Evolutionary conservation across 2,113 vertebrate genomes (phyloP).

Genomic region (Urocitellus parryii): DNA sequence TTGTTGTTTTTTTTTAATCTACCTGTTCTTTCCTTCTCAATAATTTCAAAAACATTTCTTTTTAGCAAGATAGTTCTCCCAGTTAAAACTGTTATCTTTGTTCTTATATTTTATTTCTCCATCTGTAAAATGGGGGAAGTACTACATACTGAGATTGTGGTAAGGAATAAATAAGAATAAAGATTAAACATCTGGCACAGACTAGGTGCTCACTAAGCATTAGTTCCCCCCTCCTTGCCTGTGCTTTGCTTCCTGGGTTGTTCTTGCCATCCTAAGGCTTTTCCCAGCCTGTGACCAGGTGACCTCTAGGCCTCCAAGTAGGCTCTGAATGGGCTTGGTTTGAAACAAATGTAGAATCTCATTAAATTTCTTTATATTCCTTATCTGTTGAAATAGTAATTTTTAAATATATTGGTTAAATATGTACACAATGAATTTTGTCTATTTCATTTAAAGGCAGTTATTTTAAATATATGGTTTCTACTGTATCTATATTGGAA

Average conservation of each 20-base stretch:
- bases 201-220: not conserved
- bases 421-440: not conserved
- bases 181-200: not conserved
- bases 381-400: conserved; percentile 6
- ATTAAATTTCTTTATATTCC: not conserved
- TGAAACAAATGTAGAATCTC: not conserved
- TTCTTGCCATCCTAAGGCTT: not conserved
- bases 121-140: not conserved
- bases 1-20: not conserved
- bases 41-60: conserved; percentile 11
- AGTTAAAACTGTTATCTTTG: not conserved
- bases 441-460: not conserved
- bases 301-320: not conserved
- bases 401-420: not conserved
- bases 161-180: not conserved
- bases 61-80: not conserved
- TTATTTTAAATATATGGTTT: not conserved
- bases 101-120: conserved; percentile 15
- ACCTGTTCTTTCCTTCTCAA: not conserved
- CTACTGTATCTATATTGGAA: not conserved
- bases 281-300: not conserved
- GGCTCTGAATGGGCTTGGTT: not conserved
- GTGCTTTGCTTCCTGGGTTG: not conserved
- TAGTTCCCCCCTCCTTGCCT: not conserved
- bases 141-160: not conserved